These are phyloP conservation scores for Datnioides undecimradiatus DNA, from an alignment of 2,113 vertebrate species.

Conservation along the genomic window DNA sequence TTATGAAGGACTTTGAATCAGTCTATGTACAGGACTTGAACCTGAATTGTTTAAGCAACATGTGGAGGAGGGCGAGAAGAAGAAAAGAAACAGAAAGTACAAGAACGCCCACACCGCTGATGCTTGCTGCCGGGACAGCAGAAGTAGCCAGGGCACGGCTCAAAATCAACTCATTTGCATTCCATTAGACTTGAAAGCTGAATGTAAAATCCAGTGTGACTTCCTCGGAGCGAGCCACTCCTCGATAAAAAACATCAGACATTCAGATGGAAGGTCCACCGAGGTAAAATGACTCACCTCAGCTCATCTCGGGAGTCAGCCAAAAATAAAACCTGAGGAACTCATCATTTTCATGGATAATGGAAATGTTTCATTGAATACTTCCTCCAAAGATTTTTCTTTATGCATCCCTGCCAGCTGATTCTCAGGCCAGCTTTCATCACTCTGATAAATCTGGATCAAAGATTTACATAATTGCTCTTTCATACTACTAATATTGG, in stretches of 20 bases:
- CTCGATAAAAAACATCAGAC: slow-evolving; percentile 43
- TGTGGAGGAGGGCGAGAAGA: slow-evolving; percentile 21
- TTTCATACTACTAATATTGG: background rate
- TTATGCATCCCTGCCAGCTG: slow-evolving; percentile 5
- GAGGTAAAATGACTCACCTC: slow-evolving; percentile 51
- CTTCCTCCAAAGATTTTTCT: slow-evolving; percentile 19
- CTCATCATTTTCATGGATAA: slow-evolving; percentile 39
- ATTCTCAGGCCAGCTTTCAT: background rate
- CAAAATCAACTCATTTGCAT: slow-evolving; percentile 61
- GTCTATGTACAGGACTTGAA: background rate
- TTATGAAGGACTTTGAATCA: slow-evolving; percentile 25
- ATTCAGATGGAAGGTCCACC: slow-evolving; percentile 26
- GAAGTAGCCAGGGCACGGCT: background rate
- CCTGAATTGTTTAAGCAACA: slow-evolving; percentile 6
- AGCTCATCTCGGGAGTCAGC: slow-evolving; percentile 5
- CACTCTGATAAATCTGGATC: slow-evolving; percentile 22
- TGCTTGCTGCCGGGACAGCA: slow-evolving; percentile 20
- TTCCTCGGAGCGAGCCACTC: slow-evolving; percentile 24
- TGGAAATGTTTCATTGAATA: slow-evolving; percentile 9
- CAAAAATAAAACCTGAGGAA: slow-evolving; percentile 33
- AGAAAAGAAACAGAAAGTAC: slow-evolving; percentile 12
- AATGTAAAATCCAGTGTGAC: slow-evolving; percentile 48
- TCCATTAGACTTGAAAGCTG: slow-evolving; percentile 60
- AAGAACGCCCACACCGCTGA: slow-evolving; percentile 17
- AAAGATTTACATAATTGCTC: slow-evolving; percentile 17